Percentiles rank a stretch among this genome's conserved stretches.
Conservation (phyloP, 2,888 invertebrate genomes). For the Onchidella celtica region DNA sequence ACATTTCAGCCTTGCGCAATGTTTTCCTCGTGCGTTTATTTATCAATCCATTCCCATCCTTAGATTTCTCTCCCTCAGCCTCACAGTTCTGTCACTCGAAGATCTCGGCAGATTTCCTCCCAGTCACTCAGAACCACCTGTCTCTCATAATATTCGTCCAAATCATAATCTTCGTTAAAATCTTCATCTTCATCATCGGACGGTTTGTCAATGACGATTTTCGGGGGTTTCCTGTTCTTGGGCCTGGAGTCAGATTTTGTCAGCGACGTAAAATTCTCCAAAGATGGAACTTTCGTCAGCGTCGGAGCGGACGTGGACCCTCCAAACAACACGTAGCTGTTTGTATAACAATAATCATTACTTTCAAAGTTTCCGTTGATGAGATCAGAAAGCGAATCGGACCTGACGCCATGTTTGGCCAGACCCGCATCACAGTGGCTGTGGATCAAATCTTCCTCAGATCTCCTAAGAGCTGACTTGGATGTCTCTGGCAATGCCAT, state of each 20-base stretch:
- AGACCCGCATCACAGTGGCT: not conserved
- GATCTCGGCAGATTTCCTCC: conserved; percentile 50
- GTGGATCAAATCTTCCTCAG: conserved; percentile 37
- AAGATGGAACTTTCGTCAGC: not conserved
- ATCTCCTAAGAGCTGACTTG: not conserved
- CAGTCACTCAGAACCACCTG: conserved; percentile 46
- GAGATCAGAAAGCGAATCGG: conserved; percentile 22
- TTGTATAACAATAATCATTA: not conserved
- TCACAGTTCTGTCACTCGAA: conserved; percentile 35
- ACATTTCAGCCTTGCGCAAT: no score
- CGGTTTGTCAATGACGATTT: conserved; percentile 37
- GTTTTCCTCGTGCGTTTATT: no score
- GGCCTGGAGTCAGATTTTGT: not conserved
- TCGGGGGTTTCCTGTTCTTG: conserved; percentile 21
- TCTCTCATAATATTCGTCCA: conserved; percentile 36
- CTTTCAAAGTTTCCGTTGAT: conserved; percentile 1
- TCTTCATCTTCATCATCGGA: conserved; percentile 31
- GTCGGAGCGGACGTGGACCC: conserved; percentile 32
- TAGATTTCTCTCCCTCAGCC: no score
- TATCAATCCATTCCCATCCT: no score
- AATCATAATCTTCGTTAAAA: not conserved
- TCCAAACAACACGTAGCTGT: conserved; percentile 11
- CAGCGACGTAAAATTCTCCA: not conserved
- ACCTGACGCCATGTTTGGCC: not conserved
- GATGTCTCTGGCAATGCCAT: not conserved